Evolutionary conservation across 2,888 invertebrate species (phyloP).

Genomic region (Acanthosoma haemorrhoidale): DNA sequence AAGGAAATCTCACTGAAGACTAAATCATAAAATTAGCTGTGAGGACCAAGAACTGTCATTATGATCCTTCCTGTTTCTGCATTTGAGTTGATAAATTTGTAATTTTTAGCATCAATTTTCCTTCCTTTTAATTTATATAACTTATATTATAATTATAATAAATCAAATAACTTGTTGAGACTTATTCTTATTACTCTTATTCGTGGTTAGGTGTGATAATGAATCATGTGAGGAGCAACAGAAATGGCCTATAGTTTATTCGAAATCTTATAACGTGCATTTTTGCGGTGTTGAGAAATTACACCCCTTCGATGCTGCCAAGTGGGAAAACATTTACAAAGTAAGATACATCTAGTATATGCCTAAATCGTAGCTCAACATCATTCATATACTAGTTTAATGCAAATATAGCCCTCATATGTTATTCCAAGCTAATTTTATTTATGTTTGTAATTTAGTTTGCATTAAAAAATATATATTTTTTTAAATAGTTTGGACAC

Average conservation of each 20-base stretch:
- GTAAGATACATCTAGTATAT: conserved; percentile 46
- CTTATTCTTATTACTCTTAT: background rate
- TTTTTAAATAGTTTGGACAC: no score
- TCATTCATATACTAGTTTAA: conserved; percentile 22
- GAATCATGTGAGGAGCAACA: conserved; percentile 13
- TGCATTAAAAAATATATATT: background rate
- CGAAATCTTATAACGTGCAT: conserved; percentile 70
- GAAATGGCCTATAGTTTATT: conserved; percentile 73
- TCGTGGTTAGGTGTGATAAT: conserved; percentile 20
- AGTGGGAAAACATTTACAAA: conserved; percentile 73
- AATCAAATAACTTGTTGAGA: background rate
- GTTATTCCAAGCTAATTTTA: background rate
- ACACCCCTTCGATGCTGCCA: conserved; percentile 82
- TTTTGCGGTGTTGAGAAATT: conserved; percentile 76
- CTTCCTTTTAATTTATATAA: no score
- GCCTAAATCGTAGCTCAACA: conserved; percentile 14
- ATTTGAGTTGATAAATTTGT: no score
- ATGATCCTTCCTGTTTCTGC: no score
- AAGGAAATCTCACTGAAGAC: no score
- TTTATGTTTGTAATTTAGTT: background rate
- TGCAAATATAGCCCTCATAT: background rate
- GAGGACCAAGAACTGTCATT: no score
- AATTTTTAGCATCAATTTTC: no score
- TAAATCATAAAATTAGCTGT: no score
- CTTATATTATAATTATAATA: no score